Base-by-base conservation (phyloP, 1,140 invertebrate genomes). In the Drosophila repletoides region DNA sequence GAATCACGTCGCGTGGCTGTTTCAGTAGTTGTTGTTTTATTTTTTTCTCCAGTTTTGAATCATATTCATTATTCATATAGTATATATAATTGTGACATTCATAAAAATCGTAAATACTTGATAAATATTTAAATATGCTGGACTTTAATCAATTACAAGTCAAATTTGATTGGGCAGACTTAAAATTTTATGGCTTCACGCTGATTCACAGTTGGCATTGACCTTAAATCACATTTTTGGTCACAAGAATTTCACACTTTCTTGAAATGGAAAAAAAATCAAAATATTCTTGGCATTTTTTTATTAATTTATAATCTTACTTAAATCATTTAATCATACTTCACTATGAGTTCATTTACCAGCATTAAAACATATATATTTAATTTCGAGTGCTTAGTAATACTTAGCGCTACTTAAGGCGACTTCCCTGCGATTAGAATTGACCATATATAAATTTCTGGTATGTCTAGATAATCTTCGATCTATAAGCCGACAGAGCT, bases 81-180 rank as follows among this genome's bases (percentile, higher is more conserved):
- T 53, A 21, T 24, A 24, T 64, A 29, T 51, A 65, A 46, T 43
- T 71, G 55, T 66, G 63, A 72, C 64, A 67, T 67, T 66, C 56
- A 80, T 72, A 70, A 72, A 86, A 80, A 65, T 79, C 67, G 28
- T 71, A 80, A 79, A 71, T 84, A 75, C 70, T 80, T 77, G 61
- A 86, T 84, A 75, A 87, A 73, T 87, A 80, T 86, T 75, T 58
- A 66, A 86, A 72, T 76, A 56, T 51, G 59, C 45, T 73, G 59
- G 48, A 34, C 69, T 80, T 86, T 72, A 86, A 76, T 86, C 81
- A 87, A 86, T 86, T 76, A 76, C 68, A 73, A 66, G 64, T 70
- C 41, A 46, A 43, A 69, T 80, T 75, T 65, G 61, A 59, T 45
- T 58, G 55, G 10, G 24, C 52, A 19, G 36, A 7, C 9, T 41